These are phyloP conservation scores for Tetramorium simillimum DNA, from an alignment of 1,140 invertebrate species.

Conservation along the genomic window DNA sequence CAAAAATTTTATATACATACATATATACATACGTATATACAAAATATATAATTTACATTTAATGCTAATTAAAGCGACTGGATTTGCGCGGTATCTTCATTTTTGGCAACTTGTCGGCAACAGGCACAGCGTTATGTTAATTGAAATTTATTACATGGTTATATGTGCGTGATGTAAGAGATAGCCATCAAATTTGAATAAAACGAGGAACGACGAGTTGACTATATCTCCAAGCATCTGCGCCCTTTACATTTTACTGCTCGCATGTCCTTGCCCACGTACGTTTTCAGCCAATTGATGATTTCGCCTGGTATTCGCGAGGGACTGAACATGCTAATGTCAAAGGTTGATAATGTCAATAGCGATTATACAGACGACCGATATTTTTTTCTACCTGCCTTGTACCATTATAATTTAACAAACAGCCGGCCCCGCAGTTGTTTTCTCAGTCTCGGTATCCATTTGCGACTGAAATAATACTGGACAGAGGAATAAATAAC, in stretches of 20 bases:
- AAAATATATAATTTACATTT: slow-evolving; percentile 12
- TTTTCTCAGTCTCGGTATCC: background rate
- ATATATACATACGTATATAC: background rate
- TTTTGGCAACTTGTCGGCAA: slow-evolving; percentile 20
- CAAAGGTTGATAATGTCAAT: slow-evolving; percentile 20
- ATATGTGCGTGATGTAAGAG: background rate
- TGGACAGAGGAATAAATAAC: background rate
- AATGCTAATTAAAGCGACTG: slow-evolving; percentile 18
- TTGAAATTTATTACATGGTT: slow-evolving; percentile 29
- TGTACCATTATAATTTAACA: slow-evolving; percentile 25
- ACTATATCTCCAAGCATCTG: slow-evolving; percentile 9
- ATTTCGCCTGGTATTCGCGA: slow-evolving; percentile 34
- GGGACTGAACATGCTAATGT: slow-evolving; percentile 37
- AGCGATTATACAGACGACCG: slow-evolving; percentile 5
- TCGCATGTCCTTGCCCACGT: slow-evolving; percentile 28
- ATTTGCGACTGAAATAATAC: background rate
- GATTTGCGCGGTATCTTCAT: background rate
- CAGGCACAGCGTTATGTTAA: background rate
- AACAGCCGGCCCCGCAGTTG: background rate
- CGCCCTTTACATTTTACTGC: slow-evolving; percentile 28
- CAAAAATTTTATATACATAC: too few relatives aligned
- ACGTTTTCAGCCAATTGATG: slow-evolving; percentile 33
- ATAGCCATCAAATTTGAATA: slow-evolving; percentile 38
- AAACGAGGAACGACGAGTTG: background rate
- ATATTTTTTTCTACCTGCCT: slow-evolving; percentile 3